These are phyloP conservation scores for Orthonyx spaldingii DNA, from an alignment of 2,113 vertebrate genomes.

Conservation along the genomic window DNA sequence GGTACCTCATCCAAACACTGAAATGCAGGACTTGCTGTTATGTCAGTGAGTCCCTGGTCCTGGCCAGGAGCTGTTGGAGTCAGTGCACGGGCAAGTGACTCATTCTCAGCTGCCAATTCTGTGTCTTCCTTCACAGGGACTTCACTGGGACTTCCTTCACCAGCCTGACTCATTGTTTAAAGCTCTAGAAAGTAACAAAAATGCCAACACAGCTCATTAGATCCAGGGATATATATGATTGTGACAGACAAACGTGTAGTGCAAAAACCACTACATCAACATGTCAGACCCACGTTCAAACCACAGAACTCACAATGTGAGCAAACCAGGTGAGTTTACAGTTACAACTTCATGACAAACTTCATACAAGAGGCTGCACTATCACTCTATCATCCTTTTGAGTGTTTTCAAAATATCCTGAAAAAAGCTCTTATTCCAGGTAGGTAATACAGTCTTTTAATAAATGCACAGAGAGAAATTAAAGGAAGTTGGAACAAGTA, in stretches of 20 bases:
- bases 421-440: background rate
- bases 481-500: background rate
- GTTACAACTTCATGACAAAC: background rate
- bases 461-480: background rate
- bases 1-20: conserved; percentile 84
- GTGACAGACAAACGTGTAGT: background rate
- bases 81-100: conserved; percentile 42
- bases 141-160: conserved; percentile 55
- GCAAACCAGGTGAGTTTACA: background rate
- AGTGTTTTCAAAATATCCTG: background rate
- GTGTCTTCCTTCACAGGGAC: too few species aligned
- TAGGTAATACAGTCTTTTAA: background rate
- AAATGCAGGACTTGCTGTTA: conserved; percentile 73
- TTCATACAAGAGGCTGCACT: background rate
- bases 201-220: background rate
- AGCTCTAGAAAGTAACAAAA: conserved; percentile 60
- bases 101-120: conserved; percentile 38
- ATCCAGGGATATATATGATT: background rate
- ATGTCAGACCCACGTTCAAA: background rate
- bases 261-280: background rate
- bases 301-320: background rate
- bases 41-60: conserved; percentile 56
- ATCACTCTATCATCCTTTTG: background rate
- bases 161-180: conserved; percentile 69
- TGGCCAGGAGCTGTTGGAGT: conserved; percentile 61